phyloP scores from a whole-genome alignment of 2,888 invertebrate genomes.

The Eulithis prunata region DNA sequence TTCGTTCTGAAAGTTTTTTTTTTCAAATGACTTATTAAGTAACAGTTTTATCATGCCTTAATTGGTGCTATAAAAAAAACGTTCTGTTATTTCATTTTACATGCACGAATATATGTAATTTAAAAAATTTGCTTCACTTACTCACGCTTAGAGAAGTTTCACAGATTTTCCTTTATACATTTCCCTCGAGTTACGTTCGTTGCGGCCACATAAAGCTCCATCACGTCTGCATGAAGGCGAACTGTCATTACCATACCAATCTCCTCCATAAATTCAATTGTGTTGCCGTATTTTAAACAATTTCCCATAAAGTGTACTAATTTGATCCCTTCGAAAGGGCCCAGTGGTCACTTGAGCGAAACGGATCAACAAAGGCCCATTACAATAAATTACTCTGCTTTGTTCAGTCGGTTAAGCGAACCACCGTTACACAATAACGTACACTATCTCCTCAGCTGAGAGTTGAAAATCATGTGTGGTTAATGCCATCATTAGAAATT shows the following conservation, averaged over 20 bases:
- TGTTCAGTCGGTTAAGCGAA: conserved; percentile 38
- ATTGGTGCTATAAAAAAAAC: too few species aligned
- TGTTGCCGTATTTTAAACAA: conserved; percentile 38
- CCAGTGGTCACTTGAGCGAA: conserved; percentile 48
- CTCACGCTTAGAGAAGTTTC: too few species aligned
- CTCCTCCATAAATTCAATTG: conserved; percentile 32
- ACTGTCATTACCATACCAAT: conserved; percentile 24
- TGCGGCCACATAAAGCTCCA: conserved; percentile 4
- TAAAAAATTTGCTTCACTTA: too few species aligned
- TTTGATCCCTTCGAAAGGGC: conserved; percentile 46
- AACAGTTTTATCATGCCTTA: too few species aligned
- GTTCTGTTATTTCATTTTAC: too few species aligned
- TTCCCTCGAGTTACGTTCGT: neutral
- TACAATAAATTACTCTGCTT: conserved; percentile 53
- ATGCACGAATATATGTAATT: too few species aligned
- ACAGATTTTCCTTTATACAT: neutral
- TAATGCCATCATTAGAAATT: conserved; percentile 34
- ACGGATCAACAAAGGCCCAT: conserved; percentile 52
- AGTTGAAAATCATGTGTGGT: conserved; percentile 22
- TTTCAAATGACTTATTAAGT: too few species aligned
- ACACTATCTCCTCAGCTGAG: conserved; percentile 16
- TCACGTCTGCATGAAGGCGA: conserved; percentile 3
- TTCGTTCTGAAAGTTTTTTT: too few species aligned
- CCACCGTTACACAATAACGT: conserved; percentile 1
- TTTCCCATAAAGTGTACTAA: conserved; percentile 53